Conservation (phyloP, 1,140 invertebrate species). For the Tetramorium alpestre region DNA sequence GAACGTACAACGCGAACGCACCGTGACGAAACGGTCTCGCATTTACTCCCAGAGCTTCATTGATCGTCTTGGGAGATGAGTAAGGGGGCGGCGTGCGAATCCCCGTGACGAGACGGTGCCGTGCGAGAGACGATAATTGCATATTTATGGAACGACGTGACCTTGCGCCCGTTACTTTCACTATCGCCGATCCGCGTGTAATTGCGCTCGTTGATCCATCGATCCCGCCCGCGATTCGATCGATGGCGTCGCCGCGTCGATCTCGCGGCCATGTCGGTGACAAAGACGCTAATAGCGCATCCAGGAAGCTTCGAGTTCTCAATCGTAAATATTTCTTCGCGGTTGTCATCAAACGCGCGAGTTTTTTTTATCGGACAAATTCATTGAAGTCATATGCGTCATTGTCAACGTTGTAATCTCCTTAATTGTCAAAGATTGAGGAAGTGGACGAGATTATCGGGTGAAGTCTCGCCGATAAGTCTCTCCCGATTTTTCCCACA, state of each 20-base stretch:
- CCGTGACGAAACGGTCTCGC: conserved; percentile 31
- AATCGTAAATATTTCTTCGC: background rate
- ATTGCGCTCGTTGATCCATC: conserved; percentile 10
- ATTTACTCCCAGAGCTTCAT: conserved; percentile 48
- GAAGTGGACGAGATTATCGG: background rate
- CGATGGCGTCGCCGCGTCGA: background rate
- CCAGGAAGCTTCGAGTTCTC: background rate
- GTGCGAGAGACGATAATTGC: conserved; percentile 48
- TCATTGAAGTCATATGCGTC: too few relatives aligned
- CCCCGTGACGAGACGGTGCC: background rate
- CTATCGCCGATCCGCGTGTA: conserved; percentile 42
- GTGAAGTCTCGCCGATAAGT: background rate
- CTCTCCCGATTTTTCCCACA: background rate
- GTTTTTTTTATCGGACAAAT: background rate
- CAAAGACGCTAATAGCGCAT: background rate
- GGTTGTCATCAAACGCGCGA: background rate
- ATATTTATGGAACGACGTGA: conserved; percentile 67
- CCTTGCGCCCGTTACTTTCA: conserved; percentile 53
- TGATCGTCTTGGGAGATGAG: conserved; percentile 64
- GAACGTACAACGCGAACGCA: background rate
- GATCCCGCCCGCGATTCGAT: background rate
- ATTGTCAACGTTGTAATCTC: background rate
- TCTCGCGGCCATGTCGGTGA: background rate
- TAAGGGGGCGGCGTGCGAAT: conserved; percentile 45
- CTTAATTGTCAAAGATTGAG: background rate